phyloP scores from a whole-genome alignment of 2,888 invertebrate species.

The Drosophila sordidapex region DNA sequence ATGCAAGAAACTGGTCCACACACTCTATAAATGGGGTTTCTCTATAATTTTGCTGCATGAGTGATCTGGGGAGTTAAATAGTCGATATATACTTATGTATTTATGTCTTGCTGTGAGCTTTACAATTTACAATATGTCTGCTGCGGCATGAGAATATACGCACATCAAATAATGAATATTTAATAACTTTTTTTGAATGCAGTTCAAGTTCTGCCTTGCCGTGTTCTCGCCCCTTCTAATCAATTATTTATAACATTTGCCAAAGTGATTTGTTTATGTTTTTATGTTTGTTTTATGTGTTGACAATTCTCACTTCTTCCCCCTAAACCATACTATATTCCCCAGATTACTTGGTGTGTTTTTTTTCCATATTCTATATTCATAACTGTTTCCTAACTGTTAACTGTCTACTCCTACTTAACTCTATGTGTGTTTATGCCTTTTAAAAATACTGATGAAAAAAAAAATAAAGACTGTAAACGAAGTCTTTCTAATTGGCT shows the following conservation, averaged over 20 bases:
- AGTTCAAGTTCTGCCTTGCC: constrained; percentile 58
- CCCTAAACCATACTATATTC: constrained; percentile 24
- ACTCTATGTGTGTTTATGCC: constrained; percentile 62
- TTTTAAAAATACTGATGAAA: constrained; percentile 26
- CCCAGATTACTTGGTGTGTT: constrained; percentile 40
- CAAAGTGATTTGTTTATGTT: background rate
- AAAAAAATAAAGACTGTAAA: constrained; percentile 17
- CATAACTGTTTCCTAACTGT: constrained; percentile 48
- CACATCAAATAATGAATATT: constrained; percentile 18
- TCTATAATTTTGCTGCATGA: constrained; percentile 43
- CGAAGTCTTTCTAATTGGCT: constrained; percentile 51
- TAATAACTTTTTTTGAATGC: constrained; percentile 19
- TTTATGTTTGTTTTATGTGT: constrained; percentile 14
- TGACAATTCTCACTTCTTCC: constrained; percentile 38
- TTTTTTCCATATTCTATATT: constrained; percentile 42
- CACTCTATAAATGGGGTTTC: background rate
- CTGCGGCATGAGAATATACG: constrained; percentile 40
- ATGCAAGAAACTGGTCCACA: background rate
- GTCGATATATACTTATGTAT: constrained; percentile 7
- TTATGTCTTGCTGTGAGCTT: constrained; percentile 19
- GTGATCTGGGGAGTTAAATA: constrained; percentile 29
- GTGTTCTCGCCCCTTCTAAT: constrained; percentile 29
- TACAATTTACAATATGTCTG: constrained; percentile 9
- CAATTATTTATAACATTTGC: constrained; percentile 17
- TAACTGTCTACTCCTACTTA: constrained; percentile 58